phyloP scores from a whole-genome alignment of 2,888 invertebrate genomes.

The Drosophila koepferae region DNA sequence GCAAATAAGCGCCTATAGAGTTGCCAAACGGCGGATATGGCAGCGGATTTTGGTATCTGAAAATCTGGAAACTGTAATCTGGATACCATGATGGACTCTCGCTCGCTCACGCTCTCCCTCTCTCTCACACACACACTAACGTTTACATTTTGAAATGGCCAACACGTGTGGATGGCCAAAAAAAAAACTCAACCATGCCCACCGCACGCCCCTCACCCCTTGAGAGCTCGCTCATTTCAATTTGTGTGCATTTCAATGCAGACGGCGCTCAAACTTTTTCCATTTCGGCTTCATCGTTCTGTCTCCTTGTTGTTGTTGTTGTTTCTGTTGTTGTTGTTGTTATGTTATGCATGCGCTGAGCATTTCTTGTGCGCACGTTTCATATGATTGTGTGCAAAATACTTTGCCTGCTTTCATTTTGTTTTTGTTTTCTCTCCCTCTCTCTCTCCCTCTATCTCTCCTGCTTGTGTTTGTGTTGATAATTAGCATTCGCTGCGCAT shows the following conservation, averaged over 20 bases:
- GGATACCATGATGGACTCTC: slow-evolving; percentile 62
- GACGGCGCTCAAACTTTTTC: slow-evolving; percentile 67
- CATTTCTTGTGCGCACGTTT: slow-evolving; percentile 65
- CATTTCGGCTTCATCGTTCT: slow-evolving; percentile 56
- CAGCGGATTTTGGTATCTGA: slow-evolving; percentile 14
- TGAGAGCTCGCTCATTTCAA: slow-evolving; percentile 64
- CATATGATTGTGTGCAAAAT: slow-evolving; percentile 77
- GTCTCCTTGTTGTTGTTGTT: slow-evolving; percentile 20
- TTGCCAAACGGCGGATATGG: slow-evolving; percentile 41
- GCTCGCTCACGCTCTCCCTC: not conserved
- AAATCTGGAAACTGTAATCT: slow-evolving; percentile 24
- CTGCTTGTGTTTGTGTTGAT: slow-evolving; percentile 39
- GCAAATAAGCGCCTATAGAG: slow-evolving; percentile 81
- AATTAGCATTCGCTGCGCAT: slow-evolving; percentile 81
- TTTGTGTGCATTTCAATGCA: slow-evolving; percentile 79
- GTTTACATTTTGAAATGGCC: slow-evolving; percentile 80
- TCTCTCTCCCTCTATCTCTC: not conserved
- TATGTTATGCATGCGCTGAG: slow-evolving; percentile 56
- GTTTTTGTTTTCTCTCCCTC: slow-evolving; percentile 5
- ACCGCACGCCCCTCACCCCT: not conserved
- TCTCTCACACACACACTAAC: slow-evolving; percentile 31
- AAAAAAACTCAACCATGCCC: not conserved
- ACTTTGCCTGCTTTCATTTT: slow-evolving; percentile 52
- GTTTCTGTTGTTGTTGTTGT: slow-evolving; percentile 30
- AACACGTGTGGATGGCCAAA: slow-evolving; percentile 71